A percentile compares a stretch with the other conserved stretches of the same genome.
Evolutionary conservation across 53 echinoderm and acorn worm species (phyloP).

Genomic region (Paelopatides confundens): DNA sequence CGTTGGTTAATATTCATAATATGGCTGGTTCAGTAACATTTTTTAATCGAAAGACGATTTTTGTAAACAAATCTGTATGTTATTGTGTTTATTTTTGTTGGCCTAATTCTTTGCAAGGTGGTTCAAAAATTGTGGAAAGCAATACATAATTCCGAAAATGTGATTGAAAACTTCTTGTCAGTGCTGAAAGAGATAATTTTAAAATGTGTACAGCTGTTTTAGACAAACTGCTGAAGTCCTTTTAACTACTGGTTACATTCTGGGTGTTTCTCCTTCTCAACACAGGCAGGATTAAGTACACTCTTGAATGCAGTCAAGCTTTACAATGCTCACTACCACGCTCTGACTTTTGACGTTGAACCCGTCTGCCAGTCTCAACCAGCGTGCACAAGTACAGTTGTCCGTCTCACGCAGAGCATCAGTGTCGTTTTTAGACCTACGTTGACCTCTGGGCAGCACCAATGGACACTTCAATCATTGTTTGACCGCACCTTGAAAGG

Average conservation of each 20-base stretch:
- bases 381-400: slow-evolving; percentile 69
- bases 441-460: slow-evolving; percentile 38
- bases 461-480: slow-evolving; percentile 77
- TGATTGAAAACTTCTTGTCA: too few relatives aligned
- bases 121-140: too few relatives aligned
- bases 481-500: slow-evolving; percentile 69
- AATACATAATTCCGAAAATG: too few relatives aligned
- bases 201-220: too few relatives aligned
- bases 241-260: too few relatives aligned
- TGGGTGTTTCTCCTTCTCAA: not conserved
- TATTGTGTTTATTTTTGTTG: too few relatives aligned
- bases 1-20: not conserved
- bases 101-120: too few relatives aligned
- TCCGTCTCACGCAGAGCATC: slow-evolving; percentile 87
- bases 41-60: too few relatives aligned
- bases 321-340: slow-evolving; percentile 98
- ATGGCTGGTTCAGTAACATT: not conserved
- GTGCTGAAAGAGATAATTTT: too few relatives aligned
- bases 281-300: slow-evolving; percentile 88
- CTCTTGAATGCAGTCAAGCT: slow-evolving; percentile 89
- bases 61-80: too few relatives aligned
- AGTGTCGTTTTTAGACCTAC: slow-evolving; percentile 82
- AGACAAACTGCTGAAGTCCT: too few relatives aligned
- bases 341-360: slow-evolving; percentile 82
- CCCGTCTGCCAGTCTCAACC: slow-evolving; percentile 82